Evolutionary conservation across 1,140 invertebrate species (phyloP), one percentile per base, ranked within the genome.

Genomic region (Plodia interpunctella): DNA sequence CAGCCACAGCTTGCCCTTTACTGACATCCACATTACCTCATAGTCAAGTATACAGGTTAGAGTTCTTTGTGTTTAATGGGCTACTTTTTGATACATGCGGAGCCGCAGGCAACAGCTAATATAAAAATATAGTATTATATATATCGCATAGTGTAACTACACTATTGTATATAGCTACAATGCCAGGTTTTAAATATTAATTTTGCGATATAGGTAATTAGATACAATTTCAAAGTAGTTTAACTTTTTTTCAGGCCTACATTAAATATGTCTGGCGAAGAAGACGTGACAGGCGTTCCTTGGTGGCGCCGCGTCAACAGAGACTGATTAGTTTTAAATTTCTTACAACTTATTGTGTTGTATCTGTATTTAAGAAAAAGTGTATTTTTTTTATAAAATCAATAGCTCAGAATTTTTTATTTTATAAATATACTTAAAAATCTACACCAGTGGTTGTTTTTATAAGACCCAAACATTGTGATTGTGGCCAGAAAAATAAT

Each of bases 251-350:
- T 35, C 71, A 88, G 84, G 66, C 80, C 86, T 5, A 78, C 76
- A 28, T 66, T 72, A 60, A 75, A 65, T 62, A 57, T 80, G 49
- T 76, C 72, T 60, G 19, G 68, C 30, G 85, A 85, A 28, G 76
- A 86, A 54, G 85, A 88, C 20, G 67, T 83, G n/a, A 73, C 73
- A 11, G 86, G 86, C 54, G 74, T 84, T 59, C 86, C 83, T 51
- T 87, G 83, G 86, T 87, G 86, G 86, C 82, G 86, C 52, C 83
- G 86, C 58, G 62, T 72, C n/a, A 72, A 68, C 57, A 71, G 72
- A 87, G 86, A 88, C 85, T 88, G 85, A 88, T 56, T 88, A 86
- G 72, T 5, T 82, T 74, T 87, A 83, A 87, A 69, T 65, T 66
- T 68, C 65, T 68, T 67, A 68, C 65, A 63, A 65, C 20, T 55